phyloP scores from a whole-genome alignment of 2,888 invertebrate genomes.

The Ganaspis brasiliensis region DNA sequence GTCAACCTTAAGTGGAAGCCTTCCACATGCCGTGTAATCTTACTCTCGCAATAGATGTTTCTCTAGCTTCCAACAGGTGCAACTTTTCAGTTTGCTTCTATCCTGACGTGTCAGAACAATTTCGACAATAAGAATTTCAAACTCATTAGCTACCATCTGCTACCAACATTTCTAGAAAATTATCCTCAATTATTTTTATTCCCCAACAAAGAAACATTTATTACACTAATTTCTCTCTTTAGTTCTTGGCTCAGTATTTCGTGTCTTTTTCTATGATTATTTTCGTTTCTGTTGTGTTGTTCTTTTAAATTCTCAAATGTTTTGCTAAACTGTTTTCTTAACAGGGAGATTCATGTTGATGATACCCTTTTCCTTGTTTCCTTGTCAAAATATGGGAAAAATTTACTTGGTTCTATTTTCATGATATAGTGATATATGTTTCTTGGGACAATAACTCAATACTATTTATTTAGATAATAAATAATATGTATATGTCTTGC shows the following conservation, averaged over 20 bases:
- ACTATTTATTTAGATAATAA: too few species aligned
- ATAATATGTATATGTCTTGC: too few species aligned
- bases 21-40: constrained; percentile 32
- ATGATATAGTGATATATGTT: too few species aligned
- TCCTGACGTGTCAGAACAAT: constrained; percentile 8
- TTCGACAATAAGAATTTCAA: constrained; percentile 18
- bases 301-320: too few species aligned
- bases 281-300: too few species aligned
- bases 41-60: constrained; percentile 41
- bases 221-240: constrained; percentile 7
- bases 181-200: constrained; percentile 35
- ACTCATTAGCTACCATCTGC: constrained; percentile 33
- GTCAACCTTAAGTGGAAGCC: constrained; percentile 33
- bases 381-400: too few species aligned
- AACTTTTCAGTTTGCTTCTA: constrained; percentile 22
- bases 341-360: too few species aligned
- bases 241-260: background rate
- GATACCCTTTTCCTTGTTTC: too few species aligned
- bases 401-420: too few species aligned
- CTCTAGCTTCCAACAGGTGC: constrained; percentile 42
- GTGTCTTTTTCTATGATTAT: background rate
- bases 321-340: too few species aligned
- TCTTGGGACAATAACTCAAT: too few species aligned
- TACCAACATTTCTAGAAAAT: constrained; percentile 16
- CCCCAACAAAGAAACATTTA: constrained; percentile 31